Base-by-base conservation (phyloP, 2,797 vertebrate genomes). In the Crax fasciolata region DNA sequence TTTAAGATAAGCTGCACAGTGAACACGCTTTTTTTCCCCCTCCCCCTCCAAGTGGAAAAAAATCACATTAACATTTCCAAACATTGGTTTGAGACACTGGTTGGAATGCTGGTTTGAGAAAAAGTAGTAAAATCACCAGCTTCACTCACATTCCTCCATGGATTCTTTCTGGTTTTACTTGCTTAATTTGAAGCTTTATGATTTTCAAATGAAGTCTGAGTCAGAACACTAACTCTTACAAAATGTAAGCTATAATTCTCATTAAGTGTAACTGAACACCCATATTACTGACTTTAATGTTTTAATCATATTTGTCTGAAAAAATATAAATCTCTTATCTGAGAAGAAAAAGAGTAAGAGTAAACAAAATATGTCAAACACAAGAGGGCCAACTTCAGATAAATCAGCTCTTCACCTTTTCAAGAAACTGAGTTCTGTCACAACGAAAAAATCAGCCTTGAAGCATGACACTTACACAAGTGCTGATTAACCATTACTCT, bases 11-110 rank as follows among this genome's bases (percentile, higher is more conserved):
- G n/a, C 38, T 15, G 54, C 68, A 63, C 3, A 28, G 5, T 46
- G 27, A n/a, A 63, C 9, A 13, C 49, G 13, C 14, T 21, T 16
- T n/a, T 35, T 59, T 11, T n/a, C n/a, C 4, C 11, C 2, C 2
- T 1, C 2, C 2, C 2, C 9, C 2, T 6, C 3, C 17, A 48
- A 10, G 23, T 7, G 18, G 54, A 62, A 78, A 32, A 76, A 30
- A 16, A 7, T 21, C 30, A 39, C 10, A 54, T 65, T 58, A 75
- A 62, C 14, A 4, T 32, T 32, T 66, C 66, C 20, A 52, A 4
- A 28, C 30, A n/a, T 21, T 32, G n/a, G 20, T 57, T 32, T 21
- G n/a, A 57, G n/a, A 57, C 12, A 13, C 6, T 21, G n/a, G 19
- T 57, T 13, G 6, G 15, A 27, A 78, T 30, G 63, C 6, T 13